Evolutionary conservation across 1,140 invertebrate genomes (phyloP).

Genomic region (Asobara japonica): DNA sequence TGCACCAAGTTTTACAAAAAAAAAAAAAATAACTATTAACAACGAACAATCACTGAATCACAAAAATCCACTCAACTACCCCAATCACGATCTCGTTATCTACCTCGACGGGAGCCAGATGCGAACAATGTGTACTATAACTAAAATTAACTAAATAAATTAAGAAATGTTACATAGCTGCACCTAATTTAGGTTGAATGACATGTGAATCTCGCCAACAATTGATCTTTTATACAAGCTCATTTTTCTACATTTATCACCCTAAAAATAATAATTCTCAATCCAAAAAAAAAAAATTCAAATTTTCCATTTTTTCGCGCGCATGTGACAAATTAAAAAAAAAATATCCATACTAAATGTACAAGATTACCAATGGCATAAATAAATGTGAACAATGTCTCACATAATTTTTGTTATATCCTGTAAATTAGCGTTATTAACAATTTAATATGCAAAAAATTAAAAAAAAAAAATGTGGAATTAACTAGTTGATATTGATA

Average conservation of each 20-base stretch:
- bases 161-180: background rate
- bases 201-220: constrained; percentile 31
- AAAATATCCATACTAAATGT: constrained; percentile 13
- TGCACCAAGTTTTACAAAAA: constrained; percentile 45
- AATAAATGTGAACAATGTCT: constrained; percentile 6
- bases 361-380: background rate
- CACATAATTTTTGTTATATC: constrained; percentile 32
- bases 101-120: constrained; percentile 19
- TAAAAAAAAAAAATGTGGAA: background rate
- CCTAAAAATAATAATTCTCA: no score
- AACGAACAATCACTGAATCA: background rate
- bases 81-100: background rate
- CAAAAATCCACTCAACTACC: background rate
- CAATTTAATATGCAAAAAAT: background rate
- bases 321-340: no score
- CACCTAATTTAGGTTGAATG: background rate
- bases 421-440: constrained; percentile 30
- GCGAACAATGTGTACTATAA: constrained; percentile 1
- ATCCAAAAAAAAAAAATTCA: no score
- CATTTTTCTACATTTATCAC: no score
- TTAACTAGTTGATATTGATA: constrained; percentile 12
- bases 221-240: no score
- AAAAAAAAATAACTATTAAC: background rate
- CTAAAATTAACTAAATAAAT: background rate
- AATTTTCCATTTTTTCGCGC: no score